phyloP scores from a whole-genome alignment of 2,113 vertebrate species.

The Pongo pygmaeus region DNA sequence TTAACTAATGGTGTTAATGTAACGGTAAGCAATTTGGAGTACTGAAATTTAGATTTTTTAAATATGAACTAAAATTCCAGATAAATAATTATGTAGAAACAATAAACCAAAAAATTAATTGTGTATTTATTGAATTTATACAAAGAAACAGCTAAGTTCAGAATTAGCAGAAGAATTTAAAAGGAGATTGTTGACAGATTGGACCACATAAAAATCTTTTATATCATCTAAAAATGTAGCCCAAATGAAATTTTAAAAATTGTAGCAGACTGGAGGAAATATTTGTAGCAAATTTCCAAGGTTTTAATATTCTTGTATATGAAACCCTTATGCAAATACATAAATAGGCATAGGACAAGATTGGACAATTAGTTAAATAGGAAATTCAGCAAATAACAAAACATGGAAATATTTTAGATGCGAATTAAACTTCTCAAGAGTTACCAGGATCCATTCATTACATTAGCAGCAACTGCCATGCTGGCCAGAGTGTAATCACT shows the following conservation, averaged over 20 bases:
- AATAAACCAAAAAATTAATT: conserved; percentile 17
- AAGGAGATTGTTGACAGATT: background rate
- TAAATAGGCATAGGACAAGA: background rate
- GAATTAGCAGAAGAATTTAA: background rate
- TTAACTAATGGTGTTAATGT: conserved; percentile 45
- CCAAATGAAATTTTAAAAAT: background rate
- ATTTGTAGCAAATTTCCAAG: conserved; percentile 20
- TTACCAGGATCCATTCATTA: background rate
- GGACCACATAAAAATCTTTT: background rate
- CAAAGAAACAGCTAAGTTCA: background rate
- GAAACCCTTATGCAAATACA: background rate
- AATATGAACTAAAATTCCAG: conserved; percentile 12
- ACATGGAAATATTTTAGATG: background rate
- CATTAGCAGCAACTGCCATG: background rate
- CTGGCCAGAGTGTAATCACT: background rate
- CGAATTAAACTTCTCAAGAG: background rate
- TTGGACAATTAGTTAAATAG: background rate
- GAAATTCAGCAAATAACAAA: conserved; percentile 11
- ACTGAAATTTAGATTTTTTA: background rate
- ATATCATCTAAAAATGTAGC: background rate
- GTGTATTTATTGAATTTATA: conserved; percentile 17
- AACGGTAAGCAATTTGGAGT: background rate
- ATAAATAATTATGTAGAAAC: conserved; percentile 53
- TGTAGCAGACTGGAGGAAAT: background rate
- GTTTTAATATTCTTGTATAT: background rate